These are phyloP conservation scores for Dasyornis broadbenti DNA, from an alignment of 2,113 vertebrate species.

Conservation along the genomic window DNA sequence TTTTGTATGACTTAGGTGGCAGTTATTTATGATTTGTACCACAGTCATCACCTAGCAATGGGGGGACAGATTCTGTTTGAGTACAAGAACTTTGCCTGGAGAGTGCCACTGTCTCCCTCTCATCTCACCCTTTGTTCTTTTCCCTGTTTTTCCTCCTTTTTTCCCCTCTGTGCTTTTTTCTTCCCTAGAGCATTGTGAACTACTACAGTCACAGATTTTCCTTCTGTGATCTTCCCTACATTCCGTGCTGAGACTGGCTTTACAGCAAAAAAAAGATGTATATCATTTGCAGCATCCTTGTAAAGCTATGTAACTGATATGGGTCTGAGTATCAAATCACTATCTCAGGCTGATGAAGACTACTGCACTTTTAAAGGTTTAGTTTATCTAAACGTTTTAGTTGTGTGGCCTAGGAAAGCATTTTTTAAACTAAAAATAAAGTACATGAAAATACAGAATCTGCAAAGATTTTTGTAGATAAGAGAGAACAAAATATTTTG, in stretches of 20 bases:
- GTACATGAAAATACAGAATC: neutral
- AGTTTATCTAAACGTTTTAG: accelerated
- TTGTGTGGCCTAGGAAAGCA: neutral
- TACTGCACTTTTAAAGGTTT: neutral
- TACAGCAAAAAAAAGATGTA: neutral
- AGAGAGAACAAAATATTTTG: neutral
- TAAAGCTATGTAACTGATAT: neutral
- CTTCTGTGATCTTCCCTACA: neutral
- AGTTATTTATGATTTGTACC: neutral
- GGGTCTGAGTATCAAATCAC: neutral
- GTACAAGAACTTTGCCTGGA: neutral
- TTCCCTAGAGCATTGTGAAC: neutral
- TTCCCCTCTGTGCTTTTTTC: neutral
- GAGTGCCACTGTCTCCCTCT: neutral
- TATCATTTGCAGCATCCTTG: accelerated
- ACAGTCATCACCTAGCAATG: neutral
- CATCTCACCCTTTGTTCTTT: neutral
- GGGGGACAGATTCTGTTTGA: neutral
- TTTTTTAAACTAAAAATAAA: neutral
- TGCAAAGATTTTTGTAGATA: neutral
- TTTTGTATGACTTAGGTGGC: neutral
- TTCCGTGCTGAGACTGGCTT: neutral
- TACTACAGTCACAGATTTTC: neutral
- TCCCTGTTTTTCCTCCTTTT: neutral
- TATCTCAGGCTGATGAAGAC: neutral